phyloP scores from a whole-genome alignment of 2,888 invertebrate genomes.

The Hyposoter didymator region DNA sequence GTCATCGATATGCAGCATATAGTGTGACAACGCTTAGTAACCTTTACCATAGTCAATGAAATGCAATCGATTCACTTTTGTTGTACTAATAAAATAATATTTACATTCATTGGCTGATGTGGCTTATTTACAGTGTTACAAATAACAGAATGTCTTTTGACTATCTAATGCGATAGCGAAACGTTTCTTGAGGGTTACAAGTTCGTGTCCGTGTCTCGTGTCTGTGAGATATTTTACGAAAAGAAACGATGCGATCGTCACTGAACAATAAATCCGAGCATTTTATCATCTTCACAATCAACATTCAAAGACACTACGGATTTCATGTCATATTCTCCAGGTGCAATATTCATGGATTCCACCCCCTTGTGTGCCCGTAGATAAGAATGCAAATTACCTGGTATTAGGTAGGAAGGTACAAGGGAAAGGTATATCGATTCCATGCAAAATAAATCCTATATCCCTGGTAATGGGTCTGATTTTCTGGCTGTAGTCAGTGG shows the following conservation, averaged over 20 bases:
- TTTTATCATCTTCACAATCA: slow-evolving; percentile 6
- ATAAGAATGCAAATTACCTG: slow-evolving; percentile 70
- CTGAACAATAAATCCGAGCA: slow-evolving; percentile 8
- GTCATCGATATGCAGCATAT: no score
- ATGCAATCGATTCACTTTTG: no score
- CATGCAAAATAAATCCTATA: slow-evolving; percentile 4
- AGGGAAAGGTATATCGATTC: slow-evolving; percentile 23
- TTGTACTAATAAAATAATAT: no score
- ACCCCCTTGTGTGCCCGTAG: not conserved
- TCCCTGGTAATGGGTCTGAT: slow-evolving; percentile 42
- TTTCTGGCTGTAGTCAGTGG: slow-evolving; percentile 12
- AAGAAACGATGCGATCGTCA: not conserved
- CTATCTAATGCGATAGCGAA: no score
- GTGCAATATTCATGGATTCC: slow-evolving; percentile 24
- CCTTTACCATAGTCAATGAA: no score
- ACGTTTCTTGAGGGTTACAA: not conserved
- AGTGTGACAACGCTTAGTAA: no score
- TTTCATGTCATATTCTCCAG: slow-evolving; percentile 19
- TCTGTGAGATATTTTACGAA: not conserved
- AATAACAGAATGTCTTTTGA: no score
- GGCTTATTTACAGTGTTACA: no score
- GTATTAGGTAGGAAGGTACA: slow-evolving; percentile 29
- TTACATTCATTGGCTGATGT: no score
- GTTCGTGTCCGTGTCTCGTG: not conserved
- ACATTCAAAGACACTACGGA: not conserved